Base-by-base conservation (phyloP, 2,113 vertebrate genomes). In the Polypterus senegalus region DNA sequence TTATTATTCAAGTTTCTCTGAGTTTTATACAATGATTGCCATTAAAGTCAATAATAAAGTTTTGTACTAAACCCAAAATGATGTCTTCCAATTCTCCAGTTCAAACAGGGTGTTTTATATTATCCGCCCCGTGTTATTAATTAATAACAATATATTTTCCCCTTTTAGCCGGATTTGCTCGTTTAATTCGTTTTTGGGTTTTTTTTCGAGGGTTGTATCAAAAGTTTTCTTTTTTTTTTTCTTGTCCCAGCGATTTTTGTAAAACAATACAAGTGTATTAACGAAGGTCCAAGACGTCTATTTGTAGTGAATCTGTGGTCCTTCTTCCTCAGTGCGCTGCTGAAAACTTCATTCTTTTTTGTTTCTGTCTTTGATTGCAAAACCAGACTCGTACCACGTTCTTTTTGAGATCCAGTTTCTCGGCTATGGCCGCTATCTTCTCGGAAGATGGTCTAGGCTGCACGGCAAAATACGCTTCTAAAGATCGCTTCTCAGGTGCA, bases 311-410 rank as follows among this genome's bases (percentile, higher is more conserved):
- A 9, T 43, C 11, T 27, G 27, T 2, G 27, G 27, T 27, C 27
- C 27, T 2, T 52, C 51, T 46, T 59, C 61, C 78, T 86, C 71
- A 94, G 81, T 94, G 92, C 63, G 91, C 86, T n/a, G 92, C 92
- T 60, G 92, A 95, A 77, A 95, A 95, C 79, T 94, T 94, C 92
- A 94, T 94, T 66, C 92, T 75, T 86, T 94, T 94, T 81, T 94
- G 91, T 74, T 94, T 94, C 77, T 94, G 91, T 84, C 91, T 83
- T 79, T 94, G 92, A 73, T 94, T 94, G 79, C 92, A 94, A 80
- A 94, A 94, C 91, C 91, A 94, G 61, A 94, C 91, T 49, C 92
- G 81, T 62, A 94, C 92, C 74, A 94, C 92, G 71, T 94, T 94
- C 83, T 94, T 94, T 82, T 94, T 94, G 73, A 94, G 86, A 81